Base-by-base conservation (phyloP, 1,140 invertebrate genomes). In the Melitaea cinxia region DNA sequence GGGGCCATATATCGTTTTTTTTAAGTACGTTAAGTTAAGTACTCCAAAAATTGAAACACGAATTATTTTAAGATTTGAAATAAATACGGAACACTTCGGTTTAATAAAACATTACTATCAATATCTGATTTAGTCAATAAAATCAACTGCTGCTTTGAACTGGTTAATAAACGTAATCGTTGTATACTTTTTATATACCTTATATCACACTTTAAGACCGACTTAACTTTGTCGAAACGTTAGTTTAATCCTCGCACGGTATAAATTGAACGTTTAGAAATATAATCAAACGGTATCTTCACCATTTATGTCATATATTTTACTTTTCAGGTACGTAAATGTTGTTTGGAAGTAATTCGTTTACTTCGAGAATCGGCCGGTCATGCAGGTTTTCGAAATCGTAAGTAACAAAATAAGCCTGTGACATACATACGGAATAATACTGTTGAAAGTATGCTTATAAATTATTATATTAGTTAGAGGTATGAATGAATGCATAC, bases 321-420 rank as follows among this genome's bases (percentile, higher is more conserved):
- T 78, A 75, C 24, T 63, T 73, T 74, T 68, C 75, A 80, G 77
- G 75, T 77, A 80, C 74, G 75, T 73, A 61, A 54, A 52, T 37
- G 30, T 56, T 35, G 56, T 54, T 42, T 49, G 12, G 49, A 23
- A 30, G 37, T 63, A 50, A 47, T 63, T 68, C 54, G 54, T 55
- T 59, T 61, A 28, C 37, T 63, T 55, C 50, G 35, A 62, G 26
- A 50, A 68, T 63, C 37, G 12, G 21, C 56, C 42, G 54, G 53
- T 58, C 47, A 37, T 28, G n/a, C 17, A 2, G 30, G 42, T 30
- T 53, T 26, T 68, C 52, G 52, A 53, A 53, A 54, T 37, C 53
- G 55, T 70, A 53, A 71, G 69, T 67, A 64, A 63, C 33, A 55
- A 66, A 35, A 55, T 66, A 59, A 63, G 35, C 55, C 60, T 67